These are phyloP conservation scores for Drosophila demipolita DNA, from an alignment of 2,888 invertebrate genomes.

Conservation along the genomic window DNA sequence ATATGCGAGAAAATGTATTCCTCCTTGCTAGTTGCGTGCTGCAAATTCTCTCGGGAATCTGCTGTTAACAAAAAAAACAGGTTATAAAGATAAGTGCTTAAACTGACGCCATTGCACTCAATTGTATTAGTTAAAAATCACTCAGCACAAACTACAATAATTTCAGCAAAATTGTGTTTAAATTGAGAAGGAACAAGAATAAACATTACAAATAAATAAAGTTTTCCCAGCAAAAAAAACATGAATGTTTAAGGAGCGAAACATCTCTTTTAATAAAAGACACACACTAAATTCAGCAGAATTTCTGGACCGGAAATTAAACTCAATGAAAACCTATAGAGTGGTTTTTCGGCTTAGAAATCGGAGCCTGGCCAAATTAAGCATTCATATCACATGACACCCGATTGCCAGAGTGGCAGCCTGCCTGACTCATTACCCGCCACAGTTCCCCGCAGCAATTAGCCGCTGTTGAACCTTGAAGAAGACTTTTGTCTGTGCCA, in stretches of 20 bases:
- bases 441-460: constrained; percentile 44
- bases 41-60: constrained; percentile 22
- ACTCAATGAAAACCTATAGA: constrained; percentile 4
- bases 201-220: neutral
- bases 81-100: neutral
- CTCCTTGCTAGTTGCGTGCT: constrained; percentile 36
- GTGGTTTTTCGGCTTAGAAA: constrained; percentile 23
- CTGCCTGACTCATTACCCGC: constrained; percentile 52
- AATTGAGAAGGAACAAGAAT: neutral
- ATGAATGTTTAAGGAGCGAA: neutral
- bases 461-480: constrained; percentile 51
- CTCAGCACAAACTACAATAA: neutral
- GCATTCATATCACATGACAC: constrained; percentile 73
- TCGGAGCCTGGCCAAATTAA: constrained; percentile 53
- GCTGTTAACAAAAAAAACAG: neutral
- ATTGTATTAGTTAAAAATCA: neutral
- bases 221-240: neutral
- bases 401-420: constrained; percentile 5
- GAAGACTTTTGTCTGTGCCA: constrained; percentile 28
- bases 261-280: neutral
- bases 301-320: constrained; percentile 13
- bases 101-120: neutral
- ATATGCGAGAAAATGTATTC: constrained; percentile 21
- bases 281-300: constrained; percentile 20
- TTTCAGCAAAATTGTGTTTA: neutral